Conservation (phyloP, 2,888 invertebrate species). For the Oasisia sp. region DNA sequence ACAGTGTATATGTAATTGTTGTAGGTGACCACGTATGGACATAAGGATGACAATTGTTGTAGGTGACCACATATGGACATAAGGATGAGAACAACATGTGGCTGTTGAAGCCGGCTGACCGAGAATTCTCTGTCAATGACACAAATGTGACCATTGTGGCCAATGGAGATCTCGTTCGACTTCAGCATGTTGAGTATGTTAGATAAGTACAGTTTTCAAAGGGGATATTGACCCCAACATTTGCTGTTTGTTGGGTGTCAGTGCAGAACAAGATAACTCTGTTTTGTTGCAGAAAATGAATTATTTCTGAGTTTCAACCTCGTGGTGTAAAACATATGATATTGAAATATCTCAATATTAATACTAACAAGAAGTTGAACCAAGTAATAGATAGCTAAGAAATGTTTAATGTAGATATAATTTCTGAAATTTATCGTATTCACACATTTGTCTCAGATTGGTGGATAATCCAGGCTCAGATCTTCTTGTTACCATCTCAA, state of each 20-base stretch:
- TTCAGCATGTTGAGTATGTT: constrained; percentile 76
- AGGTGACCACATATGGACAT: constrained; percentile 96
- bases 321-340: no score
- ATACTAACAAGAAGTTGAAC: no score
- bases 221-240: background rate
- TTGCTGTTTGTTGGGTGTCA: background rate
- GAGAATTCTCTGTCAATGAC: background rate
- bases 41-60: constrained; percentile 91
- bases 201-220: background rate
- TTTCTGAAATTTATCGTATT: no score
- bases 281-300: background rate
- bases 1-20: background rate
- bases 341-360: no score
- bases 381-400: no score
- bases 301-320: no score
- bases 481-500: no score
- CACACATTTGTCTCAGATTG: no score
- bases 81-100: constrained; percentile 95
- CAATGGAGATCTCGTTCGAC: constrained; percentile 86
- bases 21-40: constrained; percentile 93
- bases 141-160: constrained; percentile 69
- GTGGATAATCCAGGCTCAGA: no score
- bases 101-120: constrained; percentile 49
- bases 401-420: no score
- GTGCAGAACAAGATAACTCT: background rate